Evolutionary conservation across 2,113 vertebrate genomes (phyloP), one percentile per base, ranked within the genome.

Genomic region (Andinoacara biseriatus): DNA sequence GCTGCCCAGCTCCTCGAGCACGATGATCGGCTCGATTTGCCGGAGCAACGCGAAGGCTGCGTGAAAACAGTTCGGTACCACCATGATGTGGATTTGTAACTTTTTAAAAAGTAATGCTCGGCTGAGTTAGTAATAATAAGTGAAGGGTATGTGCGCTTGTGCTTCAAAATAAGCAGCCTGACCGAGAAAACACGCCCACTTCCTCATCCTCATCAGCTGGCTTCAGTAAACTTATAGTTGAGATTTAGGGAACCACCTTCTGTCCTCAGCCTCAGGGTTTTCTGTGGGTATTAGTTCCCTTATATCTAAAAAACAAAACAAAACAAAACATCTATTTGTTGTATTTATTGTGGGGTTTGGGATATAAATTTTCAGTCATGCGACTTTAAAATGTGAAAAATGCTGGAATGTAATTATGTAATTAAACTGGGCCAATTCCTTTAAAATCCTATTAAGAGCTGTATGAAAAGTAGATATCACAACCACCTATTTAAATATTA

Each of bases 1-100:
- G 2, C 95, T 93, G 78, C 96, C 97, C 83, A 99, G 84, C 90
- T 99, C 96, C 82, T 92, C 85, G 18, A 93, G 59, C 67, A 92
- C 49, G 2, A 94, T 7, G 0, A 91, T 14, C 17, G 89, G 83
- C 84, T 87, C 90, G 0, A 91, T 10, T 2, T 49, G 80, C 10
- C 92, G 85, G 15, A 91, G 67, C 22, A 74, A 18, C 38, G 63
- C 38, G 15, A 38, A 14, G 15, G 49, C 60, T 0, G 56, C 3
- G 1, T 5, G 60, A 14, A 78, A 62, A 49, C 26, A 5, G 5
- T 0, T 5, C 18, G 33, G 18, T 3, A n/a, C 1, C 15, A 5
- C 52, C 87, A 90, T 90, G 56, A 2, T 29, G 56, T 22, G 9
- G 22, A 60, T 33, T 31, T 78, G 18, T 3, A 7, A 5, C 22